Evolutionary conservation across 2,113 vertebrate genomes (phyloP).

Genomic region (Caranx melampygus): DNA sequence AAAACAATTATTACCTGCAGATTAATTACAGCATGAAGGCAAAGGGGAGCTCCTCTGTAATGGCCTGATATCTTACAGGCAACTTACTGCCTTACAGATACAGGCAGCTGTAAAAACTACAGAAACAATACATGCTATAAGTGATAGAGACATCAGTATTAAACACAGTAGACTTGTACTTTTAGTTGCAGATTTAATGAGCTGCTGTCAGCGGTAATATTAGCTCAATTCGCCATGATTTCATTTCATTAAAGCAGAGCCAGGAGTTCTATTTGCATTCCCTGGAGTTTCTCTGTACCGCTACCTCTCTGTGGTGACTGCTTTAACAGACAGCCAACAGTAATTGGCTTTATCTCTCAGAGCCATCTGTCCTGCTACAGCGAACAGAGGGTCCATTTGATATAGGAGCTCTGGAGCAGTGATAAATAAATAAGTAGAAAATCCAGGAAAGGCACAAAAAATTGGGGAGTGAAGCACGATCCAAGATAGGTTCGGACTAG

Average conservation of each 20-base stretch:
- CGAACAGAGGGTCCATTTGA: slow-evolving; percentile 50
- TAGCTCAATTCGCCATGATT: background rate
- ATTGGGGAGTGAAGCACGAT: background rate
- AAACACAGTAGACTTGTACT: slow-evolving; percentile 1
- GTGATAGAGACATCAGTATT: slow-evolving; percentile 15
- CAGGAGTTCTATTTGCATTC: slow-evolving; percentile 39
- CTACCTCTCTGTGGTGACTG: slow-evolving; percentile 14
- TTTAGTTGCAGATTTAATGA: background rate
- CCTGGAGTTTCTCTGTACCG: slow-evolving; percentile 6
- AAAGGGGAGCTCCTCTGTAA: background rate
- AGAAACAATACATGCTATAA: background rate
- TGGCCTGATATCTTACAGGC: background rate
- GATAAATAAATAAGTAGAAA: slow-evolving; percentile 57
- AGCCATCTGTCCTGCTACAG: slow-evolving; percentile 66
- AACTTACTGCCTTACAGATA: background rate
- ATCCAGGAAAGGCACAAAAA: slow-evolving; percentile 10
- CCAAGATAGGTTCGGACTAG: background rate
- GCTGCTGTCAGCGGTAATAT: background rate
- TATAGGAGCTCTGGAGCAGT: slow-evolving; percentile 28
- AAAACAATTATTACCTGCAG: slow-evolving; percentile 15
- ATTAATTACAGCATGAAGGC: slow-evolving; percentile 18
- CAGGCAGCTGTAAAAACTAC: background rate
- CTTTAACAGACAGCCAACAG: slow-evolving; percentile 52
- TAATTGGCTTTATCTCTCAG: slow-evolving; percentile 66
- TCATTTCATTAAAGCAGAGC: slow-evolving; percentile 15